Evolutionary conservation across 2,113 vertebrate species (phyloP).

Genomic region (Heterocephalus glaber): DNA sequence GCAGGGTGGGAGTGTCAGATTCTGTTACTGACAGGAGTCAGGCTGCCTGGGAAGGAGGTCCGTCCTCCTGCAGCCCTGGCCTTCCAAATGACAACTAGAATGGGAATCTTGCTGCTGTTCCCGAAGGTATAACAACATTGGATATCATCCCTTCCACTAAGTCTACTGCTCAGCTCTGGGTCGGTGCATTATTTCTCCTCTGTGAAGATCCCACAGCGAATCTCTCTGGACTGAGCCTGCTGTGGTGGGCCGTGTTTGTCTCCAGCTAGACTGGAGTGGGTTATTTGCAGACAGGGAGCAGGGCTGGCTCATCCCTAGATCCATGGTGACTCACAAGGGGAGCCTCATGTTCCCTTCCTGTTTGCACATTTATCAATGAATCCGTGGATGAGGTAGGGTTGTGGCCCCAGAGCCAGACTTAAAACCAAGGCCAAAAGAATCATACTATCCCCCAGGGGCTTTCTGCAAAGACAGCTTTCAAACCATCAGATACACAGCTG

Average conservation of each 20-base stretch:
- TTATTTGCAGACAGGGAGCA: background rate
- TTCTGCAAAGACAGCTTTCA: background rate
- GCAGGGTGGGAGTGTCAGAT: background rate
- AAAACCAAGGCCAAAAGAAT: background rate
- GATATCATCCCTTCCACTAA: background rate
- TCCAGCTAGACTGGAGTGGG: too few relatives aligned
- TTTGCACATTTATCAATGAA: background rate
- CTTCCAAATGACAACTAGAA: background rate
- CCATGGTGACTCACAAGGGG: rapidly evolving
- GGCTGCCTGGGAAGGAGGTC: background rate
- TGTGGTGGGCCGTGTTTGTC: background rate
- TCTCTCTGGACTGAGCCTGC: background rate
- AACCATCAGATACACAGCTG: background rate
- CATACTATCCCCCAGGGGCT: background rate
- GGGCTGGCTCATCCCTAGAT: background rate
- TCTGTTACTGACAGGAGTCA: background rate
- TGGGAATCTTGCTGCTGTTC: background rate
- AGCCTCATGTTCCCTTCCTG: background rate
- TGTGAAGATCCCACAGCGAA: background rate
- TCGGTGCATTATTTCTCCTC: background rate
- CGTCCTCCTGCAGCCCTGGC: background rate
- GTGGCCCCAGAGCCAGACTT: background rate
- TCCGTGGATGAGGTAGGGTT: background rate
- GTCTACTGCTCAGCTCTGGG: background rate
- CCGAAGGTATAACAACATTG: background rate